phyloP scores from a whole-genome alignment of 1,140 invertebrate genomes.

The Tetramorium simillimum region DNA sequence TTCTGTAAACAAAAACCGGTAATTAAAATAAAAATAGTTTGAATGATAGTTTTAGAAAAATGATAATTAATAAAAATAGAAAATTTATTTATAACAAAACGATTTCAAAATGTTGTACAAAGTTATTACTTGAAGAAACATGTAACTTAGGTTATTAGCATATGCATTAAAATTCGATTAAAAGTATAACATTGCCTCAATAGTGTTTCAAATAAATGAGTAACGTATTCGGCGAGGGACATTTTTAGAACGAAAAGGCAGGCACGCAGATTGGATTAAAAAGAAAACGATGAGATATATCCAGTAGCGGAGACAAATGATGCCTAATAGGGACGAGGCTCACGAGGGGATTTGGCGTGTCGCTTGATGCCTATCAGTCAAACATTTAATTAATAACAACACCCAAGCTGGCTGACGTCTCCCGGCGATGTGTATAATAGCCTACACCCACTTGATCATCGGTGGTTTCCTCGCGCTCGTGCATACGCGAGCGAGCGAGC shows the following conservation, averaged over 20 bases:
- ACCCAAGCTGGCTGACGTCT: conserved; percentile 82
- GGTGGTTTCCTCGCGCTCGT: conserved; percentile 67
- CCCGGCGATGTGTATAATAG: conserved; percentile 84
- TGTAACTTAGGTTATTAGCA: not conserved
- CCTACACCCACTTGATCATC: conserved; percentile 83
- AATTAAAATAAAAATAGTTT: not conserved
- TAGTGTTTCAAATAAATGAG: not conserved
- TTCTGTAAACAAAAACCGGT: not conserved
- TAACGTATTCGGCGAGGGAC: conserved; percentile 7
- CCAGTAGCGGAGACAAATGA: conserved; percentile 84
- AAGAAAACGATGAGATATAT: conserved; percentile 60
- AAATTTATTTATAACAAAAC: not conserved
- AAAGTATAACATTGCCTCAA: not conserved
- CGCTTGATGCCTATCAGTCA: conserved; percentile 84
- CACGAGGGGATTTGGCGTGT: conserved; percentile 78
- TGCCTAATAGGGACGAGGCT: conserved; percentile 81
- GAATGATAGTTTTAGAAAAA: not conserved
- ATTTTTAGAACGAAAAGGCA: conserved; percentile 39
- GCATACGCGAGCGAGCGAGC: not conserved
- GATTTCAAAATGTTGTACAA: not conserved
- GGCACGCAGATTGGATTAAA: conserved; percentile 60
- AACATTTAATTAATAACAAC: conserved; percentile 86
- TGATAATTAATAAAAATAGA: not conserved
- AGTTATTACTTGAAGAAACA: not conserved
- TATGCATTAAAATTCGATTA: not conserved